Evolutionary conservation across 2,888 invertebrate species (phyloP).

Genomic region (Perizoma flavofasciatum): DNA sequence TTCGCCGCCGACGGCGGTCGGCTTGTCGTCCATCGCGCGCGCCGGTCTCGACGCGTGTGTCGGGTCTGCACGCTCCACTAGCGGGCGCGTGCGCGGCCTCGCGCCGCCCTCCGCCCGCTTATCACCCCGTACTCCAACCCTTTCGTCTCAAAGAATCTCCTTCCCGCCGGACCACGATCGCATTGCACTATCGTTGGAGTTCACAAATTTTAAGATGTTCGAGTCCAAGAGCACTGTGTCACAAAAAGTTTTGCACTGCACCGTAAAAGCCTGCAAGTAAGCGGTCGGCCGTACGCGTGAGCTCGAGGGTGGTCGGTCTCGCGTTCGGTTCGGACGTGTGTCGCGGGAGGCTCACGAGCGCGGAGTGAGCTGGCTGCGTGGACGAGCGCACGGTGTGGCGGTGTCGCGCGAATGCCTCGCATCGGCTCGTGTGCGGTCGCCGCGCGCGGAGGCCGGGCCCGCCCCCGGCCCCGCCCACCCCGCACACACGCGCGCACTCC

Average conservation of each 20-base stretch:
- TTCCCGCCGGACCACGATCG: conserved; percentile 65
- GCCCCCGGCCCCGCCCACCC: conserved; percentile 69
- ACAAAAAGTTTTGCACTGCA: conserved; percentile 63
- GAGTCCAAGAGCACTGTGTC: conserved; percentile 52
- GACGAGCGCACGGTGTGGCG: conserved; percentile 63
- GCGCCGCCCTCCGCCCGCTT: conserved; percentile 74
- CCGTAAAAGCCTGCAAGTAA: conserved; percentile 51
- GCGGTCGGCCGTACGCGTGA: conserved; percentile 42
- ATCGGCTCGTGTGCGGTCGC: conserved; percentile 61
- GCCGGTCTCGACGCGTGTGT: conserved; percentile 69
- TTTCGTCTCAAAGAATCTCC: conserved; percentile 71
- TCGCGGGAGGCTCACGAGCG: conserved; percentile 65
- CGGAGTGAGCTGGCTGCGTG: conserved; percentile 53
- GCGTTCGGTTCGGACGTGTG: conserved; percentile 60
- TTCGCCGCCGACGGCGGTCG: conserved; percentile 75
- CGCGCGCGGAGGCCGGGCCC: conserved; percentile 60
- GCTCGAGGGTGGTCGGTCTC: conserved; percentile 53
- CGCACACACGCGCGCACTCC: conserved; percentile 55
- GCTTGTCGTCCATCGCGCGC: conserved; percentile 79
- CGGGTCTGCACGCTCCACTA: conserved; percentile 46
- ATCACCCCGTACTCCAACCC: conserved; percentile 73
- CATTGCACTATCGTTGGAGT: conserved; percentile 59
- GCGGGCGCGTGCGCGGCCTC: conserved; percentile 73
- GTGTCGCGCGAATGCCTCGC: conserved; percentile 71
- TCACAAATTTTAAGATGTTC: conserved; percentile 33